phyloP scores from a whole-genome alignment of 2,888 invertebrate species.

The Campoplex capitator region DNA sequence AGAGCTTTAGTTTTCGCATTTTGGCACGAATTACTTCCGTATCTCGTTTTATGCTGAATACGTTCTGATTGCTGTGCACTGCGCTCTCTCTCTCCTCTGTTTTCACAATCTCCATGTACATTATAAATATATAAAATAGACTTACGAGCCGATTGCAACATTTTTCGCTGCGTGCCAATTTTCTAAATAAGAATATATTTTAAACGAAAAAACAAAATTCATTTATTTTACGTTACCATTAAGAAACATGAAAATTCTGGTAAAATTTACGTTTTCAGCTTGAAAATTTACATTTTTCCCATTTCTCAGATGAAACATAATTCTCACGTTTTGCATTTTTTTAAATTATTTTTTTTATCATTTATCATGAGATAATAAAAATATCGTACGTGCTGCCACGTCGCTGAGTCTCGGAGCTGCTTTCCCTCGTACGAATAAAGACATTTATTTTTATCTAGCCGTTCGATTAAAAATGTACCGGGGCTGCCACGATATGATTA shows the following conservation, averaged over 20 bases:
- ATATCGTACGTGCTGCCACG: background rate
- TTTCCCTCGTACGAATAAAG: background rate
- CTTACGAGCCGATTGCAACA: slow-evolving; percentile 3
- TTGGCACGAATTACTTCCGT: slow-evolving; percentile 61
- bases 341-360: background rate
- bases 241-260: background rate
- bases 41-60: slow-evolving; percentile 39
- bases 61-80: slow-evolving; percentile 7
- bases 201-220: background rate
- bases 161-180: slow-evolving; percentile 20
- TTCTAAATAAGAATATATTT: background rate
- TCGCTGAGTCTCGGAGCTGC: background rate
- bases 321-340: background rate
- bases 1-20: slow-evolving; percentile 27
- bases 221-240: background rate
- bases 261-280: background rate
- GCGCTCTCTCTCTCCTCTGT: background rate
- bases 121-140: slow-evolving; percentile 1
- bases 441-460: background rate
- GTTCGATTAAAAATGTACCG: background rate
- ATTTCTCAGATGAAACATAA: background rate
- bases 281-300: background rate
- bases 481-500: background rate
- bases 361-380: background rate
- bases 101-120: background rate